Evolutionary conservation across 1,140 invertebrate genomes (phyloP), one percentile per base, ranked within the genome.

Genomic region (Drosophila tsacasi): DNA sequence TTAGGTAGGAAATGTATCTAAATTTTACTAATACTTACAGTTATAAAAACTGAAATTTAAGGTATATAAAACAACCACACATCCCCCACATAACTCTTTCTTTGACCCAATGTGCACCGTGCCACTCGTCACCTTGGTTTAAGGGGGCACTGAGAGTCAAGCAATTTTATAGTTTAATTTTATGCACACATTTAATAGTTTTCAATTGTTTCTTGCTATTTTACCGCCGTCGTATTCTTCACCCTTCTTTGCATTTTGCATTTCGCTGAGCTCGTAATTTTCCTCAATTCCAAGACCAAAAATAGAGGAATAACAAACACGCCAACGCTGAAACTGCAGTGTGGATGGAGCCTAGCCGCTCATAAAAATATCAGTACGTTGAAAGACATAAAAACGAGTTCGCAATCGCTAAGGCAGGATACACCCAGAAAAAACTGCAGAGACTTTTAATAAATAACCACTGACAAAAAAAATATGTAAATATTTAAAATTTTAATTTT

Each of bases 101-200:
- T 37, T 35, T 3, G 59, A 17, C 49, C 63, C 81, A 74, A 60
- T 61, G 52, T 66, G 39, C 42, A 25, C 21, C 21, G 52, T 55
- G 19, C 32, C 52, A 27, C 37, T 35, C 73, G 64, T 66, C 80
- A 64, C 47, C 67, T 76, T 59, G 68, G 84, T 83, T 87, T 77
- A 89, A 83, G 63, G 77, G 77, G 77, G 84, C 83, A 83, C 50
- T 64, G 52, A 35, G 69, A 65, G 40, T 71, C 64, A 25, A 55
- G 67, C 58, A 86, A 86, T 86, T 86, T 67, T 61, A 32, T 61
- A 32, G 73, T 68, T 77, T 65, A 76, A 76, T 77, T 77, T 84
- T 76, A 67, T 67, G 54, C 44, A 58, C 65, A 71, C 60, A 67
- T 66, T 71, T 79, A 89, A 81, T 89, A 73, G 81, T 58, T 89